Evolutionary conservation across 1,140 invertebrate genomes (phyloP), one percentile per base, ranked within the genome.

Genomic region (Drosophila elegans): DNA sequence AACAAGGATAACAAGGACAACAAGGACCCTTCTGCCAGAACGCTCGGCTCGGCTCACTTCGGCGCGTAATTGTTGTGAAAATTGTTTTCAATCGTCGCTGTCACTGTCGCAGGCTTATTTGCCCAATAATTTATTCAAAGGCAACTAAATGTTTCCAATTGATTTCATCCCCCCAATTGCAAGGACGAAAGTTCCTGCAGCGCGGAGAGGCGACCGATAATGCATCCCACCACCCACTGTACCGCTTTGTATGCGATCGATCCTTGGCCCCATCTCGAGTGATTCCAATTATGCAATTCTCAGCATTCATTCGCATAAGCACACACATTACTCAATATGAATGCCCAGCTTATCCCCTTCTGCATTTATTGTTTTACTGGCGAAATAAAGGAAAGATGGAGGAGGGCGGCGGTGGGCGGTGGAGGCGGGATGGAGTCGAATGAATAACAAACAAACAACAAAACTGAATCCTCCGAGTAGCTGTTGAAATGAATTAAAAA

Each of bases 401-500:
- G 12, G 5, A n/a, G 27, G 32, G 27, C 16, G 32, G 32, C 9
- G 12, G 5, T 7, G 27, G 32, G 27, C 16, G 32, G 32, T 6
- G 12, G 16, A 25, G 29, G 21, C 27, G 34, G 27, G 71, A 34
- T 25, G 71, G 36, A 54, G 46, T 46, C 56, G 52, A 61, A 56
- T 63, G 46, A 61, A 61, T 67, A 59, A 57, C 76, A 79, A 59
- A 57, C 76, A 79, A 68, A 74, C 59, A 61, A 68, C 77, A 75
- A 57, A 68, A 51, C 38, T 34, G 34, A 63, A 67, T 52, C 66
- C 64, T 63, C 38, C 64, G 61, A 67, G 46, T 73, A 73, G 82
- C 74, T 84, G 71, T 63, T 62, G 78, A 86, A 86, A 86, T 86
- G 82, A 86, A 86, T 86, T 86, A 86, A 86, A 86, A 86, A 86